Conservation (phyloP, 1,140 invertebrate species). For the Drosophila mojavensis region DNA sequence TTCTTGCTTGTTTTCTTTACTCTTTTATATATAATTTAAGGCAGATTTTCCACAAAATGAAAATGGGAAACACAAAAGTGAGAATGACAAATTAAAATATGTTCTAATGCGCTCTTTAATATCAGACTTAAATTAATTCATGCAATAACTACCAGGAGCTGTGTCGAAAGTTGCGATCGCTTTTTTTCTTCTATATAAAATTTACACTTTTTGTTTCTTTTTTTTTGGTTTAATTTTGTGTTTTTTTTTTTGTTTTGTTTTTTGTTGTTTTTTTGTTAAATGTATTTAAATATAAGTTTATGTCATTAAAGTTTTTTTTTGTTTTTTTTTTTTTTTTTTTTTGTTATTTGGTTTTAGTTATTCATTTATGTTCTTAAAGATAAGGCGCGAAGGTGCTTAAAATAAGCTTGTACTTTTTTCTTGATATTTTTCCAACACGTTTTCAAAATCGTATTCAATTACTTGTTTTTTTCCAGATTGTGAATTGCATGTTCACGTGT, state of each 20-base stretch:
- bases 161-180: slow-evolving; percentile 66
- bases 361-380: slow-evolving; percentile 86
- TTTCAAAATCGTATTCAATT: slow-evolving; percentile 76
- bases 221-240: too few relatives aligned
- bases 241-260: slow-evolving; percentile 53
- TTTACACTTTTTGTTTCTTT: slow-evolving; percentile 58
- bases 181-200: slow-evolving; percentile 47
- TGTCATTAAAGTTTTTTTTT: slow-evolving; percentile 59
- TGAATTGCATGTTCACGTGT: slow-evolving; percentile 31
- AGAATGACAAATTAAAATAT: slow-evolving; percentile 48
- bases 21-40: slow-evolving; percentile 85
- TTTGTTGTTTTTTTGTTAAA: slow-evolving; percentile 55
- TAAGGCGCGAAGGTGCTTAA: slow-evolving; percentile 90
- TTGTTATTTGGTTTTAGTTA: slow-evolving; percentile 67
- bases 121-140: slow-evolving; percentile 51
- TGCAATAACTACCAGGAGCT: slow-evolving; percentile 69
- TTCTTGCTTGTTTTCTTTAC: slow-evolving; percentile 16
- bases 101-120: slow-evolving; percentile 46
- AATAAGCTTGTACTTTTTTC: slow-evolving; percentile 90
- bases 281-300: slow-evolving; percentile 78
- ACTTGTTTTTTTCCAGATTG: slow-evolving; percentile 43
- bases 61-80: slow-evolving; percentile 76
- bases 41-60: slow-evolving; percentile 88
- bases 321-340: slow-evolving; percentile 72
- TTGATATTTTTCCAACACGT: slow-evolving; percentile 86